These are phyloP conservation scores for Ormyrus nitidulus DNA, from an alignment of 2,888 invertebrate genomes.

Conservation along the genomic window DNA sequence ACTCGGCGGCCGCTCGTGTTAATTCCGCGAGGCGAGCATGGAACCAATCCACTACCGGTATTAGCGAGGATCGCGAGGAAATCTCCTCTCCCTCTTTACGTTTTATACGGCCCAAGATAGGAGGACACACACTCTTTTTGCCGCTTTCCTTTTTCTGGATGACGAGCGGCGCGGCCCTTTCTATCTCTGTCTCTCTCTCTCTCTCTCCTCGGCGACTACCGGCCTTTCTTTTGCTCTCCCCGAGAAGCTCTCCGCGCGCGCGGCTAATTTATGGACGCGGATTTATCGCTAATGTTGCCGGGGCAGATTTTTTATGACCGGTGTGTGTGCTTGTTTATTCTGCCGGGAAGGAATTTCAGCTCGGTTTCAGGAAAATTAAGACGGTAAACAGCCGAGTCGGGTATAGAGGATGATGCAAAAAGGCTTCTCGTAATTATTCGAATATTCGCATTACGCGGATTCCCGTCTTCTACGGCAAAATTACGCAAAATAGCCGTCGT, in stretches of 20 bases:
- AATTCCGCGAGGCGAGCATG: slow-evolving; percentile 66
- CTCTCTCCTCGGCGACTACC: background rate
- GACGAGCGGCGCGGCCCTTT: background rate
- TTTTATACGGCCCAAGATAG: slow-evolving; percentile 24
- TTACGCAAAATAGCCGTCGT: no score
- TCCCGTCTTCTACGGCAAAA: no score
- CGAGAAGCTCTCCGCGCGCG: background rate
- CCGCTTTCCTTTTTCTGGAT: background rate
- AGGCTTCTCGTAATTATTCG: no score
- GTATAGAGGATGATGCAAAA: no score
- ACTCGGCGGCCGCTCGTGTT: slow-evolving; percentile 34
- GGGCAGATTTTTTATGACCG: no score
- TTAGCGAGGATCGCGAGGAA: slow-evolving; percentile 61
- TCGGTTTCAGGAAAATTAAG: background rate
- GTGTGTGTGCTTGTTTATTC: no score
- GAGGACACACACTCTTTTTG: background rate
- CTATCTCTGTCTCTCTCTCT: background rate
- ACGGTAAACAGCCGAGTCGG: background rate
- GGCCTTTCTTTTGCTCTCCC: background rate
- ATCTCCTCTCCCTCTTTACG: background rate
- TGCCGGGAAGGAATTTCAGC: background rate
- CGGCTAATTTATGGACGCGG: slow-evolving; percentile 7
- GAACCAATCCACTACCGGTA: slow-evolving; percentile 71
- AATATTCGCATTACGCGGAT: no score
- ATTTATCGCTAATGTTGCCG: background rate